phyloP scores from a whole-genome alignment of 2,888 invertebrate species.

The Caenorhabditis uteleia region DNA sequence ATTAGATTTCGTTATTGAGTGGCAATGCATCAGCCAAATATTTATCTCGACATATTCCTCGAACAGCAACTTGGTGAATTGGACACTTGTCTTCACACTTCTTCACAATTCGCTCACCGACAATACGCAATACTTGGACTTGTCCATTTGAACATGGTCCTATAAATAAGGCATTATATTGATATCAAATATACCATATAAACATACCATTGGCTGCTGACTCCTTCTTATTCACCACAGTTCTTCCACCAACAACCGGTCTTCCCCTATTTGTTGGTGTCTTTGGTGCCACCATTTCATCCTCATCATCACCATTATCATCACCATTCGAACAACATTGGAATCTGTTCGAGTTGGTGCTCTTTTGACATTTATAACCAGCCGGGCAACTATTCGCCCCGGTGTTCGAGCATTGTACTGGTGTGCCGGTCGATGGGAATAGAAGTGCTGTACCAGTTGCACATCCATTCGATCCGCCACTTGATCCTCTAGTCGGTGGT shows the following conservation, averaged over 20 bases:
- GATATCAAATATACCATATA: not conserved
- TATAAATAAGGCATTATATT: constrained; percentile 15
- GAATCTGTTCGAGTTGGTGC: constrained; percentile 29
- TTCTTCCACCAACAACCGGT: constrained; percentile 23
- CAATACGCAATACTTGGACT: constrained; percentile 64
- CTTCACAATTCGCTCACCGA: constrained; percentile 65
- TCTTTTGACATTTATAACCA: constrained; percentile 57
- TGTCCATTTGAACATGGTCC: constrained; percentile 60
- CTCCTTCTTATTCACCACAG: constrained; percentile 25
- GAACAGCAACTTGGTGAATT: constrained; percentile 62
- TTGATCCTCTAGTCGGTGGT: constrained; percentile 6
- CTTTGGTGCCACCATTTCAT: constrained; percentile 9
- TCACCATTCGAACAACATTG: constrained; percentile 41
- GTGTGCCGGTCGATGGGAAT: constrained; percentile 67
- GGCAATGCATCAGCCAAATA: constrained; percentile 44
- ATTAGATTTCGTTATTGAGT: constrained; percentile 38
- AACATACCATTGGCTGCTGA: constrained; percentile 16
- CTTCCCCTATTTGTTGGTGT: constrained; percentile 22
- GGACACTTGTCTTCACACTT: constrained; percentile 66
- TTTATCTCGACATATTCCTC: constrained; percentile 65
- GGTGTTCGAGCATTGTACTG: constrained; percentile 62
- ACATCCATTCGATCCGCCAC: constrained; percentile 47
- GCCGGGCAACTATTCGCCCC: constrained; percentile 61
- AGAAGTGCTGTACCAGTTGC: constrained; percentile 62
- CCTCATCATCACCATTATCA: constrained; percentile 13